Percentiles rank a stretch among this genome's conserved stretches.
These are phyloP conservation scores for Orientallactaga bullata DNA, from an alignment of 2,113 vertebrate species.

Conservation along the genomic window DNA sequence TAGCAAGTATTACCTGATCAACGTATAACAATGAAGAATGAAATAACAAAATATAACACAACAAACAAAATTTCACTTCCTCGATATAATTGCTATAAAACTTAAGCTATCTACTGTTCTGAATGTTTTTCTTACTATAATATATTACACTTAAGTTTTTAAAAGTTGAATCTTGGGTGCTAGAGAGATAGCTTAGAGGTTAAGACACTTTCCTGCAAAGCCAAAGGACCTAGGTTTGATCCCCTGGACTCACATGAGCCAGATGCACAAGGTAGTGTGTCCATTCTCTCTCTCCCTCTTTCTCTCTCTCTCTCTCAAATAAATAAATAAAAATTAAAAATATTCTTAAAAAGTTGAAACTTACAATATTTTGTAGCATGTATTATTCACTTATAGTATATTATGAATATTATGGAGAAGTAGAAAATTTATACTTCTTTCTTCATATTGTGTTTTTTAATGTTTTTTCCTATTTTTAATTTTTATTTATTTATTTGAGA, in stretches of 20 bases:
- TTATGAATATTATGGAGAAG: not conserved
- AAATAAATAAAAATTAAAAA: too few species aligned
- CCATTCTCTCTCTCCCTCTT: too few species aligned
- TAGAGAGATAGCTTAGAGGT: too few species aligned
- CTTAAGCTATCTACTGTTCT: not conserved
- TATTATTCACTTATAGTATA: not conserved
- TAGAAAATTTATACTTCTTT: not conserved
- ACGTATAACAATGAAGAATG: not conserved
- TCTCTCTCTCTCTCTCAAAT: too few species aligned
- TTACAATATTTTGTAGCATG: not conserved
- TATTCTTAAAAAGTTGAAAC: too few species aligned
- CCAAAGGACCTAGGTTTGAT: too few species aligned
- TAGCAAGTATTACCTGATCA: not conserved
- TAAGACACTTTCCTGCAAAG: too few species aligned
- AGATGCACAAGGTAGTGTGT: too few species aligned
- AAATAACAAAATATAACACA: not conserved
- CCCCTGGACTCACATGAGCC: too few species aligned
- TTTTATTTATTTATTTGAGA: too few species aligned
- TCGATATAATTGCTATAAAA: conserved; percentile 22
- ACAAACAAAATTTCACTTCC: not conserved
- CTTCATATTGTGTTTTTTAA: not conserved
- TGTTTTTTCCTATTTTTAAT: not conserved
- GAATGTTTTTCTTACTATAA: not conserved
- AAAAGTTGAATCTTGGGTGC: too few species aligned
- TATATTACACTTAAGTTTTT: not conserved